These are phyloP conservation scores for Orycteropus afer DNA, from an alignment of 2,113 vertebrate species.

Conservation along the genomic window DNA sequence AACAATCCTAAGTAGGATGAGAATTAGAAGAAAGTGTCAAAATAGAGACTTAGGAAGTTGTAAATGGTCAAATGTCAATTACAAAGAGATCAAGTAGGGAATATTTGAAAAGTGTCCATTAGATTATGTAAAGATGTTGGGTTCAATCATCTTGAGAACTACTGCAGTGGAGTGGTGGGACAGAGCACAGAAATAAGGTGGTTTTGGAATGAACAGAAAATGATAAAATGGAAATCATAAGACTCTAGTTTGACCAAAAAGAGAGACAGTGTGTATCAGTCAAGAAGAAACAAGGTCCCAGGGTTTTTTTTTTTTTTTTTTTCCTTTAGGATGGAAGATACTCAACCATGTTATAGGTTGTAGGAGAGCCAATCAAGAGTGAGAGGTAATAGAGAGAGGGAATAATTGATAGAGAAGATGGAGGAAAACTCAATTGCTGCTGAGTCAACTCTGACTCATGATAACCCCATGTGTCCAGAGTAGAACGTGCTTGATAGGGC, in stretches of 20 bases:
- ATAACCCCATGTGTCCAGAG: too few species aligned
- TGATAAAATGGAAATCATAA: neutral
- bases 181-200: neutral
- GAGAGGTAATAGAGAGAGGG: neutral
- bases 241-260: neutral
- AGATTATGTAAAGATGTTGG: neutral
- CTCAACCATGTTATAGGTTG: neutral
- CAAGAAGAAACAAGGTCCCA: neutral
- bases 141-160: neutral
- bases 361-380: neutral
- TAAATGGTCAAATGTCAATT: neutral
- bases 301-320: neutral
- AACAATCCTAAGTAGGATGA: neutral
- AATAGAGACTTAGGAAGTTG: neutral
- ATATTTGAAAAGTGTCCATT: neutral
- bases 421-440: too few species aligned
- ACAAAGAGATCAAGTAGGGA: slow-evolving; percentile 27
- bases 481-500: too few species aligned
- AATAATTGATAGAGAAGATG: neutral
- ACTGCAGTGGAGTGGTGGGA: neutral
- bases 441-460: too few species aligned
- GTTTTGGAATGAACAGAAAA: neutral
- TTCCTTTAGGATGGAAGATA: neutral
- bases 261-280: neutral
- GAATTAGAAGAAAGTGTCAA: neutral